Evolutionary conservation across 2,113 vertebrate species (phyloP).

Genomic region (Neoarius graeffei): DNA sequence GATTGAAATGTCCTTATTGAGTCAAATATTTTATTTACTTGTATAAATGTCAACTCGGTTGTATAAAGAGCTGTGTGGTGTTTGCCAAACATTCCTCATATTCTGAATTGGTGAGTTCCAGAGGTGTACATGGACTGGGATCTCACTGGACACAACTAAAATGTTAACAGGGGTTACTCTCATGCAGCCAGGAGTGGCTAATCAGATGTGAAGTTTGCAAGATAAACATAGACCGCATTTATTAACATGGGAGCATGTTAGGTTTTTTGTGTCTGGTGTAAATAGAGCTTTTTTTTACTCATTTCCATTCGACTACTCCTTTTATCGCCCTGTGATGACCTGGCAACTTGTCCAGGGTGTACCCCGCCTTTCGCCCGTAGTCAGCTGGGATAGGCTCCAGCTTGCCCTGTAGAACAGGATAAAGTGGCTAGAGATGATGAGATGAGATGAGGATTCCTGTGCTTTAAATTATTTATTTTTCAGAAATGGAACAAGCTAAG

Average conservation of each 20-base stretch:
- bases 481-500: neutral
- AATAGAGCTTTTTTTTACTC: neutral
- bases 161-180: neutral
- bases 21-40: neutral
- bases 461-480: neutral
- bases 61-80: neutral
- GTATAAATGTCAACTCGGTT: neutral
- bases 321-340: too few species aligned
- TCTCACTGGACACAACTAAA: neutral
- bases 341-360: too few species aligned
- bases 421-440: too few species aligned
- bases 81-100: constrained; percentile 32
- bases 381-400: too few species aligned
- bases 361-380: too few species aligned
- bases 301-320: neutral
- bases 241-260: neutral
- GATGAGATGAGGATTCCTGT: neutral
- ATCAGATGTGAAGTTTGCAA: neutral
- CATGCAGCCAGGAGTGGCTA: neutral
- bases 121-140: neutral
- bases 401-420: too few species aligned
- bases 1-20: neutral
- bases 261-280: neutral
- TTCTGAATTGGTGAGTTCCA: neutral
- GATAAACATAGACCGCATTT: neutral